Conservation (phyloP, 1,140 invertebrate species). For the Ceratina japonica region DNA sequence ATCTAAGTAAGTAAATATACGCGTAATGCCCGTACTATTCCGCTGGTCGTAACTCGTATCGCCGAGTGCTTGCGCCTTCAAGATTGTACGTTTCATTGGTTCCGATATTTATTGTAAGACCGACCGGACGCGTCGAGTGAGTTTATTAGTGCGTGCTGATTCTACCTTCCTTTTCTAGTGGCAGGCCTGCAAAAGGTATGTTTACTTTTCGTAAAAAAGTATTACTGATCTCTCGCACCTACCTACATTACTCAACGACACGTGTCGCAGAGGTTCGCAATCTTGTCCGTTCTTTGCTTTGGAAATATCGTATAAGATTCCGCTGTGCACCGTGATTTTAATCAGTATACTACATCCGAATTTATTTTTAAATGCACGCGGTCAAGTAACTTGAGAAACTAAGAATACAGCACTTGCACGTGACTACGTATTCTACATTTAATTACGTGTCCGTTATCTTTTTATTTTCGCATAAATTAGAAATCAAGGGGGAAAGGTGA, state of each 20-base stretch:
- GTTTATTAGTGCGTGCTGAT: not conserved
- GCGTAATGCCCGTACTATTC: not conserved
- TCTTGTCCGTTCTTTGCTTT: too few relatives aligned
- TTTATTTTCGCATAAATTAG: too few relatives aligned
- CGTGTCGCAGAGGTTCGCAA: too few relatives aligned
- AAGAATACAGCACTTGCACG: too few relatives aligned
- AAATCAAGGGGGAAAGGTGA: too few relatives aligned
- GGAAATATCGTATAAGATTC: too few relatives aligned
- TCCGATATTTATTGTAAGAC: not conserved
- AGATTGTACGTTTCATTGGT: not conserved
- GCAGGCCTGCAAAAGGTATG: not conserved
- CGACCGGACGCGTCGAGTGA: not conserved
- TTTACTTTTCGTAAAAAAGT: not conserved
- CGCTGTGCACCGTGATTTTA: too few relatives aligned
- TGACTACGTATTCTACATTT: too few relatives aligned
- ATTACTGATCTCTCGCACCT: not conserved
- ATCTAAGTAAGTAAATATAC: not conserved
- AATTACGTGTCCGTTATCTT: too few relatives aligned
- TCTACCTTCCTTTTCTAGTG: not conserved
- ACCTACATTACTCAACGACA: not conserved
- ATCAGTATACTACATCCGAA: too few relatives aligned
- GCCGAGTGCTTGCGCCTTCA: not conserved
- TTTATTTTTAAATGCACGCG: too few relatives aligned
- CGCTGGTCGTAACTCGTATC: not conserved
- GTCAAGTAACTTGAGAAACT: too few relatives aligned